Base-by-base conservation (phyloP, 2,797 vertebrate genomes). In the Phalloptychus januarius region DNA sequence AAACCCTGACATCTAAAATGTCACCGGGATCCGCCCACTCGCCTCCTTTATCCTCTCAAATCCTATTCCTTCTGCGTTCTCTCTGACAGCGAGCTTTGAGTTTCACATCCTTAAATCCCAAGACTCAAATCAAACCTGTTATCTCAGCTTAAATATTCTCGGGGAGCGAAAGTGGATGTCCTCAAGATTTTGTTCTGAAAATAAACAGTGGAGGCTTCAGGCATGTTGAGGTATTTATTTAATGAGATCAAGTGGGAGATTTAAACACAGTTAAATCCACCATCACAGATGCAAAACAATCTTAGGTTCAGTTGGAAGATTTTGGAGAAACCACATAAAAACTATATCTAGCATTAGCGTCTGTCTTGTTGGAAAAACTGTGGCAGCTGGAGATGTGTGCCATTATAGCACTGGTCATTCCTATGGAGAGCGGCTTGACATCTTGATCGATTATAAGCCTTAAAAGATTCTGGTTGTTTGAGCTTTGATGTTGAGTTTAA, bases 1-100 rank as follows among this genome's bases (percentile, higher is more conserved):
- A 85, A 86, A 86, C 81, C 81, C 85, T 90, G 74, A 91, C 84
- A 89, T 90, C 83, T 75, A 33, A 85, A 82, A 82, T 91, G 89
- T 90, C 89, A 85, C 76, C 79, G 10, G 72, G 85, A 80, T 73
- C 79, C 75, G 1, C 80, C 88, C 84, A 75, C 75, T 63, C 20
- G 13, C 58, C 45, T 86, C 83, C 83, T 81, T 71, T 36, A 20
- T 20, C 1, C 65, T 52, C 76, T 80, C 45, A 81, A 79, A 87
- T 84, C 83, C 73, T 74, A 52, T 87, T 79, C 78, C 81, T 79
- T 77, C 72, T n/a, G 10, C 58, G 67, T 31, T 79, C 80, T 81
- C 74, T 70, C 58, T 82, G 28, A 87, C 87, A 83, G 82, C 79
- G 69, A 76, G 89, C 50, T 48, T 89, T 83, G 80, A 76, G 75